Percentiles rank a stretch among this genome's conserved stretches.
Conservation (phyloP, 2,888 invertebrate genomes). For the Hecatera dysodea region DNA sequence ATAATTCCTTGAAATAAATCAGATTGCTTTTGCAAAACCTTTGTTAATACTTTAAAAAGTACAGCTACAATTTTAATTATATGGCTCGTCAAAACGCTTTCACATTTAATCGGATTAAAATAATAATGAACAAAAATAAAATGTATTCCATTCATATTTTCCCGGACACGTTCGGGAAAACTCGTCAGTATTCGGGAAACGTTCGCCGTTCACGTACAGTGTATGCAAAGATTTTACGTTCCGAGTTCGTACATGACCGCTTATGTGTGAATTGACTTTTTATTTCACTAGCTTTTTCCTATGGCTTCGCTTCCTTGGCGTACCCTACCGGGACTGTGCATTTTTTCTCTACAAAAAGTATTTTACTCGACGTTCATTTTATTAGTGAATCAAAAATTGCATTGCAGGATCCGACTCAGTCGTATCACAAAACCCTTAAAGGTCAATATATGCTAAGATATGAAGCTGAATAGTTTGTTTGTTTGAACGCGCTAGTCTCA, state of each 20-base stretch:
- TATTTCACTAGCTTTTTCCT: neutral
- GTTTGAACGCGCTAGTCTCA: no score
- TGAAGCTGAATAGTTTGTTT: no score
- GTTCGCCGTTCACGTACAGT: constrained; percentile 23
- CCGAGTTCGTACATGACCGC: constrained; percentile 8
- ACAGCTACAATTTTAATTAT: neutral
- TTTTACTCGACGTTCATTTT: neutral
- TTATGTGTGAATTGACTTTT: constrained; percentile 21
- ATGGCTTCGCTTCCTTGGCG: neutral
- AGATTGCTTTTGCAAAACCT: neutral
- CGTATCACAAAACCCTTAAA: no score
- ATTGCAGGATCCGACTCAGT: no score
- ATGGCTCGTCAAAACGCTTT: neutral
- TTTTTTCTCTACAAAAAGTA: neutral
- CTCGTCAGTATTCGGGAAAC: constrained; percentile 13
- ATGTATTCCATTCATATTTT: neutral
- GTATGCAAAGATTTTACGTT: constrained; percentile 23
- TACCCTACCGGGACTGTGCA: neutral
- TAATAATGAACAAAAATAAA: constrained; percentile 1
- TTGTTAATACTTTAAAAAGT: neutral
- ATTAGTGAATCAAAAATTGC: neutral
- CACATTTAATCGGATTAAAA: neutral
- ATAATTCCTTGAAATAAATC: neutral
- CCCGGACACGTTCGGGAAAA: neutral
- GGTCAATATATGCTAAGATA: no score